Evolutionary conservation across 2,797 vertebrate species (phyloP).

Genomic region (Telmatherina bonti): DNA sequence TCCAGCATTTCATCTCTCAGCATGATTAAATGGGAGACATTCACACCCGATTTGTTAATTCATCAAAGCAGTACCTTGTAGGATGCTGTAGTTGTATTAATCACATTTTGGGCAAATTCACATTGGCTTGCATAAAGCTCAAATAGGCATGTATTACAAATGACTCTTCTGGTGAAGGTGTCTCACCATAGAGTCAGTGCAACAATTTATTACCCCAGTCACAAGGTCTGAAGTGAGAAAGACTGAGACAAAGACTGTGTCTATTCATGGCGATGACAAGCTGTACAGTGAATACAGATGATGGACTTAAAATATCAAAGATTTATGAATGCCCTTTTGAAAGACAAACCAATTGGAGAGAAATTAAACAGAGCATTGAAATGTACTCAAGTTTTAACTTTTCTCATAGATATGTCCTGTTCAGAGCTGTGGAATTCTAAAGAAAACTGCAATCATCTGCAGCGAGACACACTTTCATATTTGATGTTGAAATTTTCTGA

Average conservation of each 20-base stretch:
- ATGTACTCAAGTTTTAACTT: conserved; percentile 49
- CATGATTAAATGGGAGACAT: conserved; percentile 78
- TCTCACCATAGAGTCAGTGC: conserved; percentile 51
- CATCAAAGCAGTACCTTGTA: conserved; percentile 76
- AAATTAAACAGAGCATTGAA: conserved; percentile 49
- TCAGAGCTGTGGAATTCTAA: not conserved
- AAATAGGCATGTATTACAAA: conserved; percentile 68
- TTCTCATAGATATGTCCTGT: conserved; percentile 12
- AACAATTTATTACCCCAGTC: conserved; percentile 63
- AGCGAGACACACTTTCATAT: conserved; percentile 25
- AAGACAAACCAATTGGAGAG: conserved; percentile 40
- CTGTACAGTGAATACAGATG: conserved; percentile 50
- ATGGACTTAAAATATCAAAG: conserved; percentile 44
- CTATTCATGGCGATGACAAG: conserved; percentile 38
- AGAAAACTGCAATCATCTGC: conserved; percentile 35
- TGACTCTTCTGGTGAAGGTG: conserved; percentile 66
- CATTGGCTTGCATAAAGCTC: conserved; percentile 71
- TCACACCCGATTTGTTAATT: conserved; percentile 79
- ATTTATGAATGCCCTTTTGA: conserved; percentile 26
- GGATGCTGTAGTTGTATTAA: conserved; percentile 72
- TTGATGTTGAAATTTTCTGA: conserved; percentile 26
- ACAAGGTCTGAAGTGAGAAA: conserved; percentile 48
- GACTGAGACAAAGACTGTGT: conserved; percentile 27
- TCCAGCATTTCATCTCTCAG: conserved; percentile 72
- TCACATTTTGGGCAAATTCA: conserved; percentile 73